A percentile compares a stretch with the other conserved stretches of the same genome.
phyloP scores from a whole-genome alignment of 2,113 vertebrate genomes.

The Peucedramus taeniatus region DNA sequence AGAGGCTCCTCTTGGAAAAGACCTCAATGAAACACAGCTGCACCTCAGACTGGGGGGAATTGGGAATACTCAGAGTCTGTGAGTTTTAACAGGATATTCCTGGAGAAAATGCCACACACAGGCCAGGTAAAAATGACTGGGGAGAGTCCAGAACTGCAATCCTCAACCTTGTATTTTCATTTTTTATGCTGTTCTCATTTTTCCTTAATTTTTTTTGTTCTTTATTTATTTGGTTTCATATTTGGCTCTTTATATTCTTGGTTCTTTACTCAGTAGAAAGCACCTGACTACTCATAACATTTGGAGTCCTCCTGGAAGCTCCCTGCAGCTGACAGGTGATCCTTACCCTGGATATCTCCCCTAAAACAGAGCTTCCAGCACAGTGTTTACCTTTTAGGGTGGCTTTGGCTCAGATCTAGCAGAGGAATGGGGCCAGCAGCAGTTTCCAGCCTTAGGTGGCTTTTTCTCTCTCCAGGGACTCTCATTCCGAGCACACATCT shows the following conservation, averaged over 20 bases:
- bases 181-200: background rate
- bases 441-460: background rate
- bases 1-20: background rate
- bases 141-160: background rate
- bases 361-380: background rate
- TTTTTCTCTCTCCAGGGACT: background rate
- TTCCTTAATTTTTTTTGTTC: background rate
- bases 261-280: background rate
- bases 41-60: background rate
- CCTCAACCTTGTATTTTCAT: background rate
- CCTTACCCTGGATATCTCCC: background rate
- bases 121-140: background rate
- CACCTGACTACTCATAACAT: rapidly evolving
- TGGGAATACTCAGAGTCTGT: no score
- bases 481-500: background rate
- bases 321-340: background rate
- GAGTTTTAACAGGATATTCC: background rate
- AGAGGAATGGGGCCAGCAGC: background rate
- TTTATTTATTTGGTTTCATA: background rate
- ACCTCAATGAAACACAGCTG: background rate
- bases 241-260: background rate
- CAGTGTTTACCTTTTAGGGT: background rate
- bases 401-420: background rate
- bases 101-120: background rate
- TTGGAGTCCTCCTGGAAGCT: background rate